Percentiles rank a stretch among this genome's conserved stretches.
Evolutionary conservation across 2,888 invertebrate species (phyloP).

Genomic region (Dolomedes plantarius): DNA sequence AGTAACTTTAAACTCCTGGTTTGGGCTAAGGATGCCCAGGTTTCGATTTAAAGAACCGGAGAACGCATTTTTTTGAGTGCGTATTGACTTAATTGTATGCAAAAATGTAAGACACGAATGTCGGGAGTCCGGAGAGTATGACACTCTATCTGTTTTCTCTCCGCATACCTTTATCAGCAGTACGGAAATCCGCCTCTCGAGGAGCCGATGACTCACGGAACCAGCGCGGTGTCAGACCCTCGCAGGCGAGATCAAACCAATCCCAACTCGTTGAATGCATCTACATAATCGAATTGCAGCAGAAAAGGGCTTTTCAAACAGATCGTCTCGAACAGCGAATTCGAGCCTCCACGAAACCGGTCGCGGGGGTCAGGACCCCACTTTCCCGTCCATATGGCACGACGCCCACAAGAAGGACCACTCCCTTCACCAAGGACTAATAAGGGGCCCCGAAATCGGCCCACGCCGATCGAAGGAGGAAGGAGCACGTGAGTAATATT

Average conservation of each 20-base stretch:
- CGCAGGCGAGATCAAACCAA: background rate
- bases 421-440: conserved; percentile 44
- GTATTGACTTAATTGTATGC: too few relatives aligned
- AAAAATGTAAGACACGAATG: too few relatives aligned
- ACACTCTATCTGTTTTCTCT: too few relatives aligned
- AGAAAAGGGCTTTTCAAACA: background rate
- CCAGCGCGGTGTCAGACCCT: background rate
- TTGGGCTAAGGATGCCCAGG: too few relatives aligned
- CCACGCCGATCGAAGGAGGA: conserved; percentile 52
- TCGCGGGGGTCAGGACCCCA: conserved; percentile 66
- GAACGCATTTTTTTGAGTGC: too few relatives aligned
- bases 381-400: conserved; percentile 67
- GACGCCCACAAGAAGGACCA: conserved; percentile 58
- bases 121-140: too few relatives aligned
- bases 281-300: conserved; percentile 5
- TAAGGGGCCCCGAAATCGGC: conserved; percentile 33
- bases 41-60: too few relatives aligned
- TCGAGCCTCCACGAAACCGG: conserved; percentile 43
- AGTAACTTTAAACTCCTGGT: too few relatives aligned
- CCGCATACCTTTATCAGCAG: background rate
- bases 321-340: background rate
- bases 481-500: background rate
- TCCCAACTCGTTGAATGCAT: conserved; percentile 6
- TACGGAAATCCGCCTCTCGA: background rate
- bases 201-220: background rate